These are phyloP conservation scores for Aphaenogaster ashmeadi DNA, from an alignment of 1,140 invertebrate genomes.

Conservation along the genomic window DNA sequence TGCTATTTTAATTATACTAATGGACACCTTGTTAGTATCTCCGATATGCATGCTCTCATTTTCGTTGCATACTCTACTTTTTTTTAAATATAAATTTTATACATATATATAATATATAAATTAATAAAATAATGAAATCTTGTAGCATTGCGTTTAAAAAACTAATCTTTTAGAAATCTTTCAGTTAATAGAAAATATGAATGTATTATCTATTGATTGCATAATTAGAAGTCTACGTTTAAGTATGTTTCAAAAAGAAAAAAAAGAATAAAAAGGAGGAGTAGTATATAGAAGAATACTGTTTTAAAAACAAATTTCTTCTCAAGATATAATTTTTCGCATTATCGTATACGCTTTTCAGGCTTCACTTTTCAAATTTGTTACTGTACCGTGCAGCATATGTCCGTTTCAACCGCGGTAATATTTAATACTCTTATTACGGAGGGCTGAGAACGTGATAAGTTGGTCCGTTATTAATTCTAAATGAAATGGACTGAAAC, in stretches of 20 bases:
- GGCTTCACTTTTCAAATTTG: conserved; percentile 35
- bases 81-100: background rate
- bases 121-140: background rate
- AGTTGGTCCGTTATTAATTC: conserved; percentile 71
- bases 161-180: background rate
- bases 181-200: background rate
- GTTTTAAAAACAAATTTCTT: background rate
- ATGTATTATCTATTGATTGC: background rate
- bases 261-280: background rate
- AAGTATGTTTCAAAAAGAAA: background rate
- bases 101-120: background rate
- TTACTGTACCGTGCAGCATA: conserved; percentile 18
- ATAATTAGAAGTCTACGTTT: background rate
- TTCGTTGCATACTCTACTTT: background rate
- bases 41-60: background rate
- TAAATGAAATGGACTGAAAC: conserved; percentile 73
- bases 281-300: background rate
- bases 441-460: conserved; percentile 41
- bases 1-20: conserved; percentile 73
- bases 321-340: conserved; percentile 18
- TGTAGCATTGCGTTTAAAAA: background rate
- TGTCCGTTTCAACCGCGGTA: conserved; percentile 50
- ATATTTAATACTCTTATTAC: conserved; percentile 60
- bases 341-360: background rate
- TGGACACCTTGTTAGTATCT: conserved; percentile 24